These are phyloP conservation scores for Gorsachius goisagi DNA, from an alignment of 2,113 vertebrate genomes.

Conservation along the genomic window DNA sequence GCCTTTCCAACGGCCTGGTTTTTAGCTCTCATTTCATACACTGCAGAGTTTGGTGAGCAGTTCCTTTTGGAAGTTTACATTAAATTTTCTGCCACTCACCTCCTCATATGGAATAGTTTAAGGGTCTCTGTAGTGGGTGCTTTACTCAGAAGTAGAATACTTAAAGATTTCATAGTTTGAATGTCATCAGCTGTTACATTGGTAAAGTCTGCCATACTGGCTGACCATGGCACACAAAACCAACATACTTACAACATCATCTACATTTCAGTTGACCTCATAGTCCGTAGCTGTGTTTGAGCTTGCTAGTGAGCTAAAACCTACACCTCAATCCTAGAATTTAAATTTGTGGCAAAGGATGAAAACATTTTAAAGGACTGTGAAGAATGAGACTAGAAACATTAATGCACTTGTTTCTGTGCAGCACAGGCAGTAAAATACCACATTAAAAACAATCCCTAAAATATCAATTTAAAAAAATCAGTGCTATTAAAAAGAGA, in stretches of 20 bases:
- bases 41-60: constrained; percentile 47
- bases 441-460: background rate
- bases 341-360: background rate
- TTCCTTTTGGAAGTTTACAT: constrained; percentile 71
- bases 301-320: background rate
- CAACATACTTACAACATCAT: background rate
- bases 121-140: constrained; percentile 44
- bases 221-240: constrained; percentile 22
- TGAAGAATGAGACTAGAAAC: background rate
- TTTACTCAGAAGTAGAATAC: constrained; percentile 57
- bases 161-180: constrained; percentile 54
- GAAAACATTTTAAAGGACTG: background rate
- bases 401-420: background rate
- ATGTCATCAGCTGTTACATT: constrained; percentile 33
- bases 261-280: background rate
- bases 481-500: background rate
- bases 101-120: constrained; percentile 72
- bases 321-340: background rate
- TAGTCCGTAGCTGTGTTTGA: background rate
- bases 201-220: constrained; percentile 31
- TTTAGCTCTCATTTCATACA: constrained; percentile 55
- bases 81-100: constrained; percentile 64
- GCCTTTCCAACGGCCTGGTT: constrained; percentile 3
- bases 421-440: background rate
- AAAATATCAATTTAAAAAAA: background rate